phyloP scores from a whole-genome alignment of 1,140 invertebrate genomes.

The Drosophila navojoa region DNA sequence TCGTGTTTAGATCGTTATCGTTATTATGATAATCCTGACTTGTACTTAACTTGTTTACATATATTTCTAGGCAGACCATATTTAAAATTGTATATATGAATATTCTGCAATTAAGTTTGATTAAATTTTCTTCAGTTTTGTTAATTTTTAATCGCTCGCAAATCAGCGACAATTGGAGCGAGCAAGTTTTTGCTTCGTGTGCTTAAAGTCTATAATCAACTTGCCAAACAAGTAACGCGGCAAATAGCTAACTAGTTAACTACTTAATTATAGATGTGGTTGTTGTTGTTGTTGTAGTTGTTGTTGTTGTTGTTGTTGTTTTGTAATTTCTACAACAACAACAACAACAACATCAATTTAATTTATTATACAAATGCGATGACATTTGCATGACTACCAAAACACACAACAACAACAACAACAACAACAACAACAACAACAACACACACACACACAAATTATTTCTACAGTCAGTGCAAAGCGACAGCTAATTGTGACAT shows the following conservation, averaged over 20 bases:
- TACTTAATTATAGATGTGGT: conserved; percentile 9
- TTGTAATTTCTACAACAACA: neutral
- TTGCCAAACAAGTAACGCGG: conserved; percentile 21
- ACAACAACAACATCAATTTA: conserved; percentile 21
- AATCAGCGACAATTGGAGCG: conserved; percentile 22
- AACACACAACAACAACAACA: no score
- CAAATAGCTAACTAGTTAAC: conserved; percentile 22
- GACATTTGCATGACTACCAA: conserved; percentile 11
- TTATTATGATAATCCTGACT: no score
- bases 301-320: conserved; percentile 2
- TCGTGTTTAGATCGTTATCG: no score
- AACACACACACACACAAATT: neutral
- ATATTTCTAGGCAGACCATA: no score
- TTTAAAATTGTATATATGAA: no score
- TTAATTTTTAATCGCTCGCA: neutral
- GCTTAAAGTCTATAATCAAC: conserved; percentile 15
- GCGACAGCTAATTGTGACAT: conserved; percentile 37
- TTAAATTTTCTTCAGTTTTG: neutral
- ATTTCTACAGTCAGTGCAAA: neutral
- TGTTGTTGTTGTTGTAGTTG: neutral
- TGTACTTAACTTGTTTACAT: no score
- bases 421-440: no score
- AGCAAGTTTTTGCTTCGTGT: conserved; percentile 6
- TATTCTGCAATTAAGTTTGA: neutral
- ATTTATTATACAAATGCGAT: conserved; percentile 26